A percentile compares a stretch with the other conserved stretches of the same genome.
Conservation (phyloP, 2,113 vertebrate species). For the Ophthalmolycus amberensis region DNA sequence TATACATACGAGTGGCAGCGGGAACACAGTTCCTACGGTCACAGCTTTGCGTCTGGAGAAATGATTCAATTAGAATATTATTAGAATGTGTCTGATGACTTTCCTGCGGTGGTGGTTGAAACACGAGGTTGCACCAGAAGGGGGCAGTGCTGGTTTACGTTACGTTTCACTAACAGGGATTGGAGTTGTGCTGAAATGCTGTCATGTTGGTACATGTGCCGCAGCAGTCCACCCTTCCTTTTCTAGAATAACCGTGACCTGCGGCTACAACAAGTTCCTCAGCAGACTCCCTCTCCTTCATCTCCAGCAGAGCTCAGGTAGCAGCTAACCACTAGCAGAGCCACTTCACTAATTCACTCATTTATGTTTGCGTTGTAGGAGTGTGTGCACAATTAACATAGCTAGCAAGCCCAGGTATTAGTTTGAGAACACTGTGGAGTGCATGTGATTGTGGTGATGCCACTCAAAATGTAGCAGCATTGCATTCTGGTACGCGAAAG, state of each 20-base stretch:
- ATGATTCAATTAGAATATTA: background rate
- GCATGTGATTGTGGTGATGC: background rate
- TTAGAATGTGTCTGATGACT: background rate
- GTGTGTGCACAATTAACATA: background rate
- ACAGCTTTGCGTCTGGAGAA: background rate
- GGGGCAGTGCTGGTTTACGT: constrained; percentile 47
- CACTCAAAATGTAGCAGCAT: constrained; percentile 4
- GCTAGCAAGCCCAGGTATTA: too few species aligned
- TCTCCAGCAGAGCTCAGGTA: constrained; percentile 6
- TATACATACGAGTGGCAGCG: background rate
- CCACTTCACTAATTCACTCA: background rate
- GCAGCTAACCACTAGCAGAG: background rate
- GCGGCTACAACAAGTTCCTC: constrained; percentile 42
- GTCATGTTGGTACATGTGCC: constrained; percentile 33
- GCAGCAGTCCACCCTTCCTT: background rate
- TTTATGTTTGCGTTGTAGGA: constrained; percentile 8
- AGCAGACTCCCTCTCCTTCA: background rate
- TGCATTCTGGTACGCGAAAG: constrained; percentile 6
- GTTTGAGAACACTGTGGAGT: background rate
- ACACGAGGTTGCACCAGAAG: constrained; percentile 35
- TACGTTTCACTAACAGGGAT: background rate
- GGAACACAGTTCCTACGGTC: background rate
- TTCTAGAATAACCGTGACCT: constrained; percentile 35
- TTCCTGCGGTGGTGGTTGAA: background rate
- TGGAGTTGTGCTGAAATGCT: background rate